Evolutionary conservation across 2,888 invertebrate species (phyloP), one percentile per base, ranked within the genome.

Genomic region (Callyntrura sp.): DNA sequence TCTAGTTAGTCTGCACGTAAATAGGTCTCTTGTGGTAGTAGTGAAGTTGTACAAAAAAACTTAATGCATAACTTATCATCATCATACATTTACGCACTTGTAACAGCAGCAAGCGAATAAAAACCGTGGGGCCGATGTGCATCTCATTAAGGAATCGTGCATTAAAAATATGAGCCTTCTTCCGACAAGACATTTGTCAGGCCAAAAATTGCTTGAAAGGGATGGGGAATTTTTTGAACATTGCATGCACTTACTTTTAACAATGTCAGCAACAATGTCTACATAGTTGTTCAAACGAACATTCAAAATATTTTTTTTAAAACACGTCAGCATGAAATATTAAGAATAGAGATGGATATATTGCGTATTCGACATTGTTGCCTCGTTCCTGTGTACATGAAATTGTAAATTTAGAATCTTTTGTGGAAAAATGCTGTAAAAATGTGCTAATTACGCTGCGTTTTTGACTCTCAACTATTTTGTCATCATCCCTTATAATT

Each of bases 151-250:
- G 12, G 48, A 45, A 9, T 81, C 51, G 51, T 85, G 85, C 73
- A 28, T 78, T 85, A 57, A 55, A 65, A 43, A 60, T 25, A 73
- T 73, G 88, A 62, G 76, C 62, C 85, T 68, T 90, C 90, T 90
- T 90, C 90, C 90, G 90, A 87, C 90, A 90, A 90, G 90, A 60
- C 87, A 90, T 90, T 90, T 82, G 82, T 90, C 89, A 89, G 57
- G 28, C 78, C 8, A 14, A 28, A 78, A 78, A 57, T 20, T 11
- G 43, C 9, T 28, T 68, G 35, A 23, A 78, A 28, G 25, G 20
- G 25, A 48, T 12, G 23, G 14, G 51, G 23, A 17, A 43, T 70
- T 70, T n/a, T 35, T 35, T 35, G 35, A 35, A 35, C 35, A 51
- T 11, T n/a, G 51, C 51, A 51, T 51, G 51, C 9, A 4, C 3